Conservation (phyloP, 2,797 vertebrate species). For the Setipinna tenuifilis region DNA sequence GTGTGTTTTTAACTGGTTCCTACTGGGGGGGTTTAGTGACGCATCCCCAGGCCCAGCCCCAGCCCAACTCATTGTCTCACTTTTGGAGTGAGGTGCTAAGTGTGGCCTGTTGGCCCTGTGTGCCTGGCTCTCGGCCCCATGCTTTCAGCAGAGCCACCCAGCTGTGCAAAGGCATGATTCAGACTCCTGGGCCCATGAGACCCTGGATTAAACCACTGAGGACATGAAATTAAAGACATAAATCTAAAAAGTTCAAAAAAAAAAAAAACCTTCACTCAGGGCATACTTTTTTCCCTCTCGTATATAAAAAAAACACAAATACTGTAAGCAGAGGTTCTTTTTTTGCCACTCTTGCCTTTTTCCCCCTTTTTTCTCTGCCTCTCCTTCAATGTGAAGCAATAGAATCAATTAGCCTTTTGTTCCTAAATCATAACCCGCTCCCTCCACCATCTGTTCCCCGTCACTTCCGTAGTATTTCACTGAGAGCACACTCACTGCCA, state of each 20-base stretch:
- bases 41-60: neutral
- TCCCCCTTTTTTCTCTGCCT: slow-evolving; percentile 38
- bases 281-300: slow-evolving; percentile 40
- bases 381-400: slow-evolving; percentile 39
- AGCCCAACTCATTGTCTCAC: neutral
- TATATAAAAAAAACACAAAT: slow-evolving; percentile 49
- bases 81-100: neutral
- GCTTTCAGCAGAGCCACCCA: slow-evolving; percentile 21
- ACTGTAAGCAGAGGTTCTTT: slow-evolving; percentile 16
- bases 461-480: slow-evolving; percentile 51
- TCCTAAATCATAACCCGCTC: slow-evolving; percentile 58
- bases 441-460: slow-evolving; percentile 58
- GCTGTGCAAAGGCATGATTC: slow-evolving; percentile 46
- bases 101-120: slow-evolving; percentile 11
- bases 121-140: slow-evolving; percentile 23
- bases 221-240: slow-evolving; percentile 51
- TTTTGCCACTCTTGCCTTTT: slow-evolving; percentile 43
- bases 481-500: slow-evolving; percentile 30
- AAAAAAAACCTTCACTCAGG: slow-evolving; percentile 36
- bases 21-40: neutral
- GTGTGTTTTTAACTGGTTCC: neutral
- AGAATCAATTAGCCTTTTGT: slow-evolving; percentile 66
- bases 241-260: slow-evolving; percentile 39
- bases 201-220: slow-evolving; percentile 49
- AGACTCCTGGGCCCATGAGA: slow-evolving; percentile 31